Evolutionary conservation across 2,113 vertebrate genomes (phyloP), one percentile per base, ranked within the genome.

Genomic region (Apaloderma vittatum): DNA sequence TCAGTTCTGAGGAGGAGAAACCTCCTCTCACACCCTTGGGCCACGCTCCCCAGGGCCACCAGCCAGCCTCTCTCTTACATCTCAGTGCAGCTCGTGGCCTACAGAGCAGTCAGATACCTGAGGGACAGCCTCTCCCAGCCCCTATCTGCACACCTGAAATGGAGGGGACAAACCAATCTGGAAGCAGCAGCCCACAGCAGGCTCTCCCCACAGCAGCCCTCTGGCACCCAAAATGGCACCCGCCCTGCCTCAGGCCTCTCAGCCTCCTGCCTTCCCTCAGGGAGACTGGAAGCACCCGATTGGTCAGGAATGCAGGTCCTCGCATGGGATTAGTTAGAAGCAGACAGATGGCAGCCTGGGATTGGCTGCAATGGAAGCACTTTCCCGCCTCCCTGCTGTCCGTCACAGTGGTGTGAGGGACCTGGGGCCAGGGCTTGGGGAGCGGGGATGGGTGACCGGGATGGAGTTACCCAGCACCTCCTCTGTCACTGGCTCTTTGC

Each of bases 141-240:
- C 9, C 12, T 3, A 0, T 22, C 49, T 10, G 11, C 55, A 68
- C 61, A 24, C 6, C 8, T 2, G 0, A 16, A 3, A 1, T 36
- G 10, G 16, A 3, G 6, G 8, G 12, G 5, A 6, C 36, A 89
- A 81, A 71, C 36, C 2, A 30, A 76, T 54, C 63, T 37, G 46
- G 32, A 65, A 66, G 6, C 3, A 6, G 24, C 30, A 26, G 8
- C 9, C 16, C 23, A 19, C 0, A 1, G 6, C 52, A 4, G 1
- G 1, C 5, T 8, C 2, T 63, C 15, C 20, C 22, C 48, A 67
- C 78, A 37, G 0, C 0, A 1, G 0, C 7, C 36, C 36, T 57
- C 4, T 0, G 0, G 5, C 29, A 8, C n/a, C 8, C 54, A 5
- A 66, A 1, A 67, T 67, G 73, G 55, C 46, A 0, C 23, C 63